Evolutionary conservation across 2,113 vertebrate species (phyloP).

Genomic region (Platycercus adscitus): DNA sequence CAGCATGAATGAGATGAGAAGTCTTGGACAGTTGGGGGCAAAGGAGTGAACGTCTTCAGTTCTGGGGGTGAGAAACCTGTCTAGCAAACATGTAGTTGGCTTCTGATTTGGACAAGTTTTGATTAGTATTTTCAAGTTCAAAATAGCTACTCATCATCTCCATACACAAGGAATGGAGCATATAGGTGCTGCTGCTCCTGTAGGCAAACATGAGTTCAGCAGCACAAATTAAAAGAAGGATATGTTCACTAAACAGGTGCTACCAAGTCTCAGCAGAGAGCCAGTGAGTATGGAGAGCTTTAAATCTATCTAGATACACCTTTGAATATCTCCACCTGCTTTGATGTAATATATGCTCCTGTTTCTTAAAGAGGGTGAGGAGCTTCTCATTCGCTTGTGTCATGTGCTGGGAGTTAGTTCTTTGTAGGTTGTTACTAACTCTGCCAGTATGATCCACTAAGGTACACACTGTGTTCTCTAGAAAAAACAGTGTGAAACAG

Average conservation of each 20-base stretch:
- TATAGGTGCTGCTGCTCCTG: slow-evolving; percentile 13
- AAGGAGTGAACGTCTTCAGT: background rate
- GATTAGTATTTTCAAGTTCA: background rate
- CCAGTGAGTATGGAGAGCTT: background rate
- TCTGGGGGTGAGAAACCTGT: slow-evolving; percentile 23
- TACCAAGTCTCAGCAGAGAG: background rate
- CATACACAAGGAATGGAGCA: background rate
- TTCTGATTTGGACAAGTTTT: background rate
- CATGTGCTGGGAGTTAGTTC: background rate
- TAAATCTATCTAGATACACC: background rate
- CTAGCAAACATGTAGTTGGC: background rate
- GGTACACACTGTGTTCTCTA: background rate
- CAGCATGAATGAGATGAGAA: slow-evolving; percentile 20
- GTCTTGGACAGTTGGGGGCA: background rate
- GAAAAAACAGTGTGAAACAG: background rate
- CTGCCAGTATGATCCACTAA: background rate
- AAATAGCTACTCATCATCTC: background rate
- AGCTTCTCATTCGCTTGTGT: background rate
- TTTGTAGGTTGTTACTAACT: background rate
- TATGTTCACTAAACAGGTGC: background rate
- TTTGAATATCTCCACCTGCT: background rate
- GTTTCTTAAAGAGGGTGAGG: background rate
- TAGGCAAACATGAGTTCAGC: background rate
- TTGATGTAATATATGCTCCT: background rate
- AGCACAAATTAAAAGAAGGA: slow-evolving; percentile 16